Evolutionary conservation across 2,888 invertebrate genomes (phyloP).

Genomic region (Suillia variegata): DNA sequence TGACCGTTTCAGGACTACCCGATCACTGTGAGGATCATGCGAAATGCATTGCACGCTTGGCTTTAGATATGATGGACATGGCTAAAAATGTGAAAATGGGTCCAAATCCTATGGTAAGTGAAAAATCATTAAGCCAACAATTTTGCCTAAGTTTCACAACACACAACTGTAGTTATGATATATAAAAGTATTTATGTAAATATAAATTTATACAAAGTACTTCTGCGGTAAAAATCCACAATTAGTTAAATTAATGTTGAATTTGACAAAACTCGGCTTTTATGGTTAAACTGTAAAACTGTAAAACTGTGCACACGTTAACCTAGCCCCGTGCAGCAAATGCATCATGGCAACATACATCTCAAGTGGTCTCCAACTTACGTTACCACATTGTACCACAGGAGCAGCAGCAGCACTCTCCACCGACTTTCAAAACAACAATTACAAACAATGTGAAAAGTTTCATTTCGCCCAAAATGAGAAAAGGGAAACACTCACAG

Average conservation of each 20-base stretch:
- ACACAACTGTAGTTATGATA: constrained; percentile 24
- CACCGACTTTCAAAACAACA: not conserved
- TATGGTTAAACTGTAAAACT: not conserved
- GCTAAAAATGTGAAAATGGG: constrained; percentile 86
- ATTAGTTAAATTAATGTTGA: too few species aligned
- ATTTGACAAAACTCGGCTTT: not conserved
- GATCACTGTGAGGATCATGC: constrained; percentile 90
- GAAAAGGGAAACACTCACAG: too few species aligned
- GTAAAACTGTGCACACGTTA: too few species aligned
- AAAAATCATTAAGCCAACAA: not conserved
- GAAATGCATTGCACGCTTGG: constrained; percentile 85
- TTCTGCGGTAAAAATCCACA: too few species aligned
- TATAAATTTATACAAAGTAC: too few species aligned
- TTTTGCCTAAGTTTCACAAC: constrained; percentile 17
- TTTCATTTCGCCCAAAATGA: too few species aligned
- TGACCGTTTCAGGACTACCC: constrained; percentile 95
- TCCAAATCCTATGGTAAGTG: constrained; percentile 81
- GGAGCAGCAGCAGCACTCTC: too few species aligned
- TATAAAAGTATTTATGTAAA: too few species aligned
- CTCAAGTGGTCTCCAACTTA: not conserved
- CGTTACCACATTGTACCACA: too few species aligned
- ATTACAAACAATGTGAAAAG: constrained; percentile 11
- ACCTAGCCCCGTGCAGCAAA: not conserved
- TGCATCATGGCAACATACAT: not conserved
- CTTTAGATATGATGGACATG: constrained; percentile 95